Base-by-base conservation (phyloP, 2,113 vertebrate genomes). In the Promerops cafer region DNA sequence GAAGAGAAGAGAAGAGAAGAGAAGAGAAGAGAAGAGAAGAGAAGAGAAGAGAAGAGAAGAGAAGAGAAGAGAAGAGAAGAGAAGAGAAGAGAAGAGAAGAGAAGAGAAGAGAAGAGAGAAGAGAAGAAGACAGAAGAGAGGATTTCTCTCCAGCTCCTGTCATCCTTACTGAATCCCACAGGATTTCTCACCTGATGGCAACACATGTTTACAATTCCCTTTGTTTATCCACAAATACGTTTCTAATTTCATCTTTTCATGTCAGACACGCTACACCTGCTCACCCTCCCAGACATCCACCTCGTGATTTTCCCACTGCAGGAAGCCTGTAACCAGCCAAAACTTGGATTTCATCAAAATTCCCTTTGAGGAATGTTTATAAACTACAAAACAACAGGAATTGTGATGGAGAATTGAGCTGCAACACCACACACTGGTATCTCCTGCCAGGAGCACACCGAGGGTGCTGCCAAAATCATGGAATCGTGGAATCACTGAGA, bases 371-470 rank as follows among this genome's bases (percentile, higher is more conserved):
- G 47, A n/a, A 16, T 13, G 60, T 57, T 90, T 82, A 65, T 22
- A 13, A 56, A 60, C 65, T 3, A 3, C 0, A 37, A 9, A 95
- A 66, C 44, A 70, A 23, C 4, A 0, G 0, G 40, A 65, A 61
- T 4, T 2, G 13, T 11, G 57, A n/a, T 0, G 2, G 22, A 47
- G 31, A 24, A 33, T 3, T 5, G 12, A 12, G 7, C 7, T 17
- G 61, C 10, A 28, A 11, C 24, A 9, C 17, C 35, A 9, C 26
- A 20, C 7, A 1, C 65, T 16, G 26, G 5, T 2, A 26, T 3
- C 35, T 78, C 37, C 88, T 57, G 74, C 86, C 56, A 42, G 68
- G 64, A 26, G 45, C 69, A 44, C 88, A 20, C 39, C 11, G 2
- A 10, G 35, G 49, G 11, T 12, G 72, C 42, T 17, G 64, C 91